Evolutionary conservation across 1,140 invertebrate genomes (phyloP).

Genomic region (Gryon sp.): DNA sequence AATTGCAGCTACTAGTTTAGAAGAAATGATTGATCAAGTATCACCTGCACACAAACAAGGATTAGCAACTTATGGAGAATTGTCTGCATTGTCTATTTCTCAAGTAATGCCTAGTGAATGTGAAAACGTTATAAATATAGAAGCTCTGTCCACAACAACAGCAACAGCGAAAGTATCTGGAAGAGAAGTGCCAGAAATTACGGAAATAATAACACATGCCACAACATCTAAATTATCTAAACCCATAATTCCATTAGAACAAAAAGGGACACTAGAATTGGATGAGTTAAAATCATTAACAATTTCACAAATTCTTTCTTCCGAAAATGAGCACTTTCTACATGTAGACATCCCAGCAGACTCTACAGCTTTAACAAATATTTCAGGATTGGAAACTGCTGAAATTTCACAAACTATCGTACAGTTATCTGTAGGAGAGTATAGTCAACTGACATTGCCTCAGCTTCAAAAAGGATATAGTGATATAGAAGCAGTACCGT

Average conservation of each 20-base stretch:
- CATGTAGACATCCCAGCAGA: conserved; percentile 21
- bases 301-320: conserved; percentile 57
- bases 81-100: conserved; percentile 65
- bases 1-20: conserved; percentile 59
- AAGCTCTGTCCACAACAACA: conserved; percentile 66
- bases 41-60: conserved; percentile 63
- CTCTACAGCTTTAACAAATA: conserved; percentile 14
- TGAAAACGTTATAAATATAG: conserved; percentile 66
- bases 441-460: conserved; percentile 33
- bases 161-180: conserved; percentile 68
- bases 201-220: conserved; percentile 55
- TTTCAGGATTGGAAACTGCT: conserved; percentile 28
- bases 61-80: conserved; percentile 58
- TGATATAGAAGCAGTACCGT: conserved; percentile 57
- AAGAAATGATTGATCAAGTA: conserved; percentile 36
- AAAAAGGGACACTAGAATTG: conserved; percentile 59
- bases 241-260: conserved; percentile 38
- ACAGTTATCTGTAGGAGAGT: conserved; percentile 44
- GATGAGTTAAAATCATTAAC: conserved; percentile 53
- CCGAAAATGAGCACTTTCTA: conserved; percentile 61
- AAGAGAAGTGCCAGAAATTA: conserved; percentile 65
- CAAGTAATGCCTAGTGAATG: conserved; percentile 21
- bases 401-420: conserved; percentile 62
- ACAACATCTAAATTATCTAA: conserved; percentile 39
- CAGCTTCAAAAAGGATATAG: conserved; percentile 50